Conservation (phyloP, 2,888 invertebrate species). For the Suillia variegata region DNA sequence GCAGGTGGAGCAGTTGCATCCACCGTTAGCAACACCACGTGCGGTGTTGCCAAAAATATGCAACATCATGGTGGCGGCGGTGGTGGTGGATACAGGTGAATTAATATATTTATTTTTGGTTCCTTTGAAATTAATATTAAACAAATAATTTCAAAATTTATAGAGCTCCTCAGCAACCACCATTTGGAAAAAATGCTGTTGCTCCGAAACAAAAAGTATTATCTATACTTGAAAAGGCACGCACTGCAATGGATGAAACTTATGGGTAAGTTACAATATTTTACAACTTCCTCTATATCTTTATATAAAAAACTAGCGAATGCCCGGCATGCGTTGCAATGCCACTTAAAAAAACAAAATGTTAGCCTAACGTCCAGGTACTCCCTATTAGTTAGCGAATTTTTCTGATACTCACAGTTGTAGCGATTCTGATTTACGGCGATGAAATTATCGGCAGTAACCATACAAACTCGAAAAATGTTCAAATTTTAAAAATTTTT, state of each 20-base stretch:
- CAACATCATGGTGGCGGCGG: conserved; percentile 51
- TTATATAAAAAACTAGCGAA: too few relatives aligned
- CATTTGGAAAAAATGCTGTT: conserved; percentile 64
- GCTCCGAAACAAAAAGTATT: conserved; percentile 80
- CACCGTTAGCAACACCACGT: conserved; percentile 22
- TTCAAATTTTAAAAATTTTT: too few relatives aligned
- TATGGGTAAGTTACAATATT: conserved; percentile 72
- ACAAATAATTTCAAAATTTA: background rate
- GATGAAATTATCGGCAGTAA: too few relatives aligned
- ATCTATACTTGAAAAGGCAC: conserved; percentile 81
- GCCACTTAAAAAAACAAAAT: too few relatives aligned
- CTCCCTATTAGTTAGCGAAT: too few relatives aligned
- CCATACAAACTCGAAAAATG: too few relatives aligned
- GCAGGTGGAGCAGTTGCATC: conserved; percentile 1
- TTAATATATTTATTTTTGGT: background rate
- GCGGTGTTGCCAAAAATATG: conserved; percentile 36
- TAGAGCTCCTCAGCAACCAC: conserved; percentile 44
- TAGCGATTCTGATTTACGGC: too few relatives aligned
- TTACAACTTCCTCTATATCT: too few relatives aligned
- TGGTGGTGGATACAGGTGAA: conserved; percentile 51
- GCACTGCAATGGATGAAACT: conserved; percentile 81
- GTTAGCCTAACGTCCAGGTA: too few relatives aligned
- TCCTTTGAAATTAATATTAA: background rate
- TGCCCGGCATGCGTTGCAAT: too few relatives aligned
- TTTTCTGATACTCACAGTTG: too few relatives aligned